These are phyloP conservation scores for Koerneria pararmatus DNA, from an alignment of 2,888 invertebrate genomes.

Conservation along the genomic window DNA sequence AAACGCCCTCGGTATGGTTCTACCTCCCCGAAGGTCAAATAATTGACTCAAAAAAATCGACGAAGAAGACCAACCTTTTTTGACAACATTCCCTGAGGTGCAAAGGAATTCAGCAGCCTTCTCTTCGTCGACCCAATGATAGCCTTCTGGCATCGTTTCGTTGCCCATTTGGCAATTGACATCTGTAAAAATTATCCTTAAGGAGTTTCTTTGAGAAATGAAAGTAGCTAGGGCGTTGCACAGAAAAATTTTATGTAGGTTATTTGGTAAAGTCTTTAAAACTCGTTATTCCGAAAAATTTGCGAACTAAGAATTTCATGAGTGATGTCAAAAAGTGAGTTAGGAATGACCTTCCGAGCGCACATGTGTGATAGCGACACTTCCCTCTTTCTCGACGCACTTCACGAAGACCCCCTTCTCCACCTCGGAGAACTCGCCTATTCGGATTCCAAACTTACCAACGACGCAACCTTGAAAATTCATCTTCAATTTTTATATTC, in stretches of 20 bases:
- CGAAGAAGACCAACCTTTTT: slow-evolving; percentile 4
- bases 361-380: slow-evolving; percentile 28
- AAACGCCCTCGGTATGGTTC: no score
- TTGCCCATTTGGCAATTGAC: slow-evolving; percentile 10
- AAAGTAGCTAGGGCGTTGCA: neutral
- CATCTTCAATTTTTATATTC: neutral
- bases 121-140: slow-evolving; percentile 11
- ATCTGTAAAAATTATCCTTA: slow-evolving; percentile 3
- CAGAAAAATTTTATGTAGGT: neutral
- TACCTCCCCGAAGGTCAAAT: no score
- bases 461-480: slow-evolving; percentile 33
- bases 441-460: slow-evolving; percentile 31
- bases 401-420: slow-evolving; percentile 31
- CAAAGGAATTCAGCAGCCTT: slow-evolving; percentile 15
- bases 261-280: neutral
- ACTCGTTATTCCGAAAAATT: neutral
- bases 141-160: slow-evolving; percentile 12
- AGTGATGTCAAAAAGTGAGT: neutral
- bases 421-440: slow-evolving; percentile 34
- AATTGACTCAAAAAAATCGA: no score
- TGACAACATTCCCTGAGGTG: slow-evolving; percentile 13
- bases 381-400: slow-evolving; percentile 33
- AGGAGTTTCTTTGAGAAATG: neutral
- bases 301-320: neutral
- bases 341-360: slow-evolving; percentile 26